A percentile compares a stretch with the other conserved stretches of the same genome.
phyloP scores from a whole-genome alignment of 2,888 invertebrate genomes.

The Acleris laterana region DNA sequence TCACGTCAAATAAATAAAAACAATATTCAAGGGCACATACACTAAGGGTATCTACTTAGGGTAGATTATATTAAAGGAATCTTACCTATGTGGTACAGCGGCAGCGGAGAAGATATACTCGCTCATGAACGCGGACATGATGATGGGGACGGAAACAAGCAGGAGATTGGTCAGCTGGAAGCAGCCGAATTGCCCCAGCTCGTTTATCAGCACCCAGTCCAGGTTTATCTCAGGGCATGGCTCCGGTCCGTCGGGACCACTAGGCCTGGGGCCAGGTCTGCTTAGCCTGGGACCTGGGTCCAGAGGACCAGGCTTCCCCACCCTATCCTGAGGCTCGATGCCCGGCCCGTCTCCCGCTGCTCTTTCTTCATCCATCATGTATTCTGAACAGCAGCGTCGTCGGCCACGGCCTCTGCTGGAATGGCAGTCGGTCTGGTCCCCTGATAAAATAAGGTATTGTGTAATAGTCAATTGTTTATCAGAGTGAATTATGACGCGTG shows the following conservation, averaged over 20 bases:
- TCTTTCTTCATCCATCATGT: constrained; percentile 22
- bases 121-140: constrained; percentile 87
- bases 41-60: too few species aligned
- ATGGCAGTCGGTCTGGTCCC: neutral
- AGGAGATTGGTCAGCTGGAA: constrained; percentile 86
- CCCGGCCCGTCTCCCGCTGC: constrained; percentile 7
- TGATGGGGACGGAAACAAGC: constrained; percentile 86
- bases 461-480: too few species aligned
- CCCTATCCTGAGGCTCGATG: too few species aligned
- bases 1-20: too few species aligned
- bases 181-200: constrained; percentile 86
- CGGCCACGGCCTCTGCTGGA: constrained; percentile 7
- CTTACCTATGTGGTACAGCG: constrained; percentile 87
- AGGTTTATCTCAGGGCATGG: constrained; percentile 53
- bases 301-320: neutral
- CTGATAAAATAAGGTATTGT: too few species aligned
- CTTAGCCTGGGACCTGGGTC: neutral
- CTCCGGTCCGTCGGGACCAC: neutral
- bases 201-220: constrained; percentile 78
- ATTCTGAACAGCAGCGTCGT: constrained; percentile 1
- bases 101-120: constrained; percentile 89
- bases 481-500: too few species aligned
- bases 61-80: neutral
- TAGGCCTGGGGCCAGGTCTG: neutral
- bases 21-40: too few species aligned